A percentile compares a stretch with the other conserved stretches of the same genome.
These are phyloP conservation scores for Pilophorus perplexus DNA, from an alignment of 2,888 invertebrate species.

Conservation along the genomic window DNA sequence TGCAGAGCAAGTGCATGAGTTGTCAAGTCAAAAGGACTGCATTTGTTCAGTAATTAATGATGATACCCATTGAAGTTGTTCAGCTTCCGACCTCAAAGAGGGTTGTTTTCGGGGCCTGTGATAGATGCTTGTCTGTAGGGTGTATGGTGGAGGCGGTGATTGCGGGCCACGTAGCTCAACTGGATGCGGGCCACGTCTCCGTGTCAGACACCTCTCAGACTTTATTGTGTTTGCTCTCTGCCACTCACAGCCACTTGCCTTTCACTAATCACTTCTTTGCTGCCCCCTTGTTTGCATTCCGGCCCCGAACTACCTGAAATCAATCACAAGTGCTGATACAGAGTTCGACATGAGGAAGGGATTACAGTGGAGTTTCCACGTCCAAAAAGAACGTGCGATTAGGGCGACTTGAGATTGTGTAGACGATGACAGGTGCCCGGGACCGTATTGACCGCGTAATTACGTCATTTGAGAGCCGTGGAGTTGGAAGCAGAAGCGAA, in stretches of 20 bases:
- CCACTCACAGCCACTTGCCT: conserved; percentile 5
- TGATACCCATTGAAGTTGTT: too few relatives aligned
- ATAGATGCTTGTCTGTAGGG: neutral
- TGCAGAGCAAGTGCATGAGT: too few relatives aligned
- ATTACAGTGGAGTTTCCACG: too few relatives aligned
- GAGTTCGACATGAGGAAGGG: too few relatives aligned
- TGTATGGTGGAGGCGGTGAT: conserved; percentile 10
- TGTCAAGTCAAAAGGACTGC: too few relatives aligned
- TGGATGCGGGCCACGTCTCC: conserved; percentile 23
- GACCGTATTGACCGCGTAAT: neutral
- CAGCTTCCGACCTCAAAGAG: neutral
- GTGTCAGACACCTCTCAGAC: conserved; percentile 25
- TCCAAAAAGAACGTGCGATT: too few relatives aligned
- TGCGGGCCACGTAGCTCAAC: neutral
- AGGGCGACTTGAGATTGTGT: too few relatives aligned
- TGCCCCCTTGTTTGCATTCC: conserved; percentile 18
- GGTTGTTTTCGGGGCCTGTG: neutral
- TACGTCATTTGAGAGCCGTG: neutral
- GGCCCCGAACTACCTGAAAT: neutral
- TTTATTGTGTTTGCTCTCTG: conserved; percentile 35
- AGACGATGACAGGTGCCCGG: too few relatives aligned
- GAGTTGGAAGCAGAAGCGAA: too few relatives aligned
- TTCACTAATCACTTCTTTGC: conserved; percentile 13
- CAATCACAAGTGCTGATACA: too few relatives aligned
- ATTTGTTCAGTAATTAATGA: too few relatives aligned